phyloP scores from a whole-genome alignment of 2,888 invertebrate genomes.

The Drosophila lutescens region DNA sequence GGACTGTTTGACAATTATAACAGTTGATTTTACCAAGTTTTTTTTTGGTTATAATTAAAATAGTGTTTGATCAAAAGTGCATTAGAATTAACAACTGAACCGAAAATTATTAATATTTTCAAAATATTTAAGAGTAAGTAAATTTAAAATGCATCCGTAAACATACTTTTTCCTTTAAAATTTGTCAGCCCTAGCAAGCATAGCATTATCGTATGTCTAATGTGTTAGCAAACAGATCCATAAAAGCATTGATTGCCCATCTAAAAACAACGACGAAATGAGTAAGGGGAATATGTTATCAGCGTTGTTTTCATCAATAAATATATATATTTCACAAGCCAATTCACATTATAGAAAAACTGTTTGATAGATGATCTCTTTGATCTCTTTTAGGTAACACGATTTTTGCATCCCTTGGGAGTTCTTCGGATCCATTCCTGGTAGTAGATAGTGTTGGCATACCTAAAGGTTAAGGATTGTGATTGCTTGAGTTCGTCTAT shows the following conservation, averaged over 20 bases:
- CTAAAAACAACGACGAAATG: slow-evolving; percentile 26
- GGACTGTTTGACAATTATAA: too few species aligned
- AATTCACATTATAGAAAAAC: neutral
- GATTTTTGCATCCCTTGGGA: slow-evolving; percentile 55
- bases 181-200: slow-evolving; percentile 5
- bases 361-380: neutral
- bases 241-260: slow-evolving; percentile 38
- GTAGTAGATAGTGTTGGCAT: slow-evolving; percentile 75
- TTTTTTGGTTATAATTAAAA: too few species aligned
- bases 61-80: too few species aligned
- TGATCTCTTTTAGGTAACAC: slow-evolving; percentile 29
- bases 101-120: too few species aligned
- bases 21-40: too few species aligned
- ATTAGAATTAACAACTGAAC: too few species aligned
- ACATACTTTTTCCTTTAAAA: neutral
- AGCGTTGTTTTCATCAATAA: neutral
- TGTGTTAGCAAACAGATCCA: slow-evolving; percentile 39
- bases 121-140: too few species aligned
- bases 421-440: slow-evolving; percentile 71
- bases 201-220: slow-evolving; percentile 3
- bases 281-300: slow-evolving; percentile 14
- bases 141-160: too few species aligned
- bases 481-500: rapidly evolving
- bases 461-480: slow-evolving; percentile 13
- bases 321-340: slow-evolving; percentile 8